phyloP scores from a whole-genome alignment of 2,797 vertebrate genomes.

The Thripadectes ignobilis region DNA sequence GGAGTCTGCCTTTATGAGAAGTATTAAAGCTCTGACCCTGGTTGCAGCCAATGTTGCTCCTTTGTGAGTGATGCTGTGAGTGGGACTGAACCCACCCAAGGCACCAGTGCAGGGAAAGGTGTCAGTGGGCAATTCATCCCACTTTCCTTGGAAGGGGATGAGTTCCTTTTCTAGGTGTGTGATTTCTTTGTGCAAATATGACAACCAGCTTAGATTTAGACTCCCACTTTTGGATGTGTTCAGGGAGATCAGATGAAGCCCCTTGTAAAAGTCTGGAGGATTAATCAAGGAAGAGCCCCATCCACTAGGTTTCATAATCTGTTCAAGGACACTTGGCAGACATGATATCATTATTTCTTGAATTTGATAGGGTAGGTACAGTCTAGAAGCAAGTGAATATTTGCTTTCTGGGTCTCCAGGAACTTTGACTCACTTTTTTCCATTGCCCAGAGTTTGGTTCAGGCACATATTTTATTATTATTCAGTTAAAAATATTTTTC shows the following conservation, averaged over 20 bases:
- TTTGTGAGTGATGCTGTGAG: background rate
- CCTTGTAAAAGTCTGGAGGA: background rate
- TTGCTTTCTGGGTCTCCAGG: background rate
- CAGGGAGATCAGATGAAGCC: background rate
- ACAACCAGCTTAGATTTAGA: background rate
- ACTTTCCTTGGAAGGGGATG: background rate
- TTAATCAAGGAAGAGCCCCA: background rate
- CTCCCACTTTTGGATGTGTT: background rate
- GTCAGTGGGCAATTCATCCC: background rate
- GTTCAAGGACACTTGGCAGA: background rate
- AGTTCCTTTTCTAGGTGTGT: background rate
- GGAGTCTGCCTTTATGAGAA: background rate
- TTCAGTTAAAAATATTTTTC: background rate
- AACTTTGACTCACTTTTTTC: background rate
- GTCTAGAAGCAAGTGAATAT: background rate
- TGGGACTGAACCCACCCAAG: background rate
- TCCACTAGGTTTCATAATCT: background rate
- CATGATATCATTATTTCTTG: background rate
- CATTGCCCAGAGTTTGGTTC: background rate
- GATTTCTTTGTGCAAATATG: background rate
- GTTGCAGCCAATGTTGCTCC: background rate
- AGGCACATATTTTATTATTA: background rate
- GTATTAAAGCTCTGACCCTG: accelerated
- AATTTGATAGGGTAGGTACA: background rate
- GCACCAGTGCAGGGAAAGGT: background rate